Evolutionary conservation across 92 coral and sea anemone species (phyloP).

Genomic region (Phenganax stokvisi): DNA sequence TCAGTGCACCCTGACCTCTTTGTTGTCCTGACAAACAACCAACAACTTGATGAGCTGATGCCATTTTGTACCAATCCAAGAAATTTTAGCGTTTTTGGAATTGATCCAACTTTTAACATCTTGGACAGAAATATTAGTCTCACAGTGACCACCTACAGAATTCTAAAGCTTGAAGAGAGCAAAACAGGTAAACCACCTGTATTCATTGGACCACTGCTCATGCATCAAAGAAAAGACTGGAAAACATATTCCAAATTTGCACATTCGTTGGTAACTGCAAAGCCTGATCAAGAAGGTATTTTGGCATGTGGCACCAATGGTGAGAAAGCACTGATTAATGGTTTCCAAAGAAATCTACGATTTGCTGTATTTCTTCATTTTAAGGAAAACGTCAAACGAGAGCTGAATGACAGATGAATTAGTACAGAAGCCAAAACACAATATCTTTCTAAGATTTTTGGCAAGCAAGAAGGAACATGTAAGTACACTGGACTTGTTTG

Average conservation of each 20-base stretch:
- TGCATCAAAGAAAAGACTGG: slow-evolving; percentile 58
- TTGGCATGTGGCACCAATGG: neutral
- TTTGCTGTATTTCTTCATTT: slow-evolving; percentile 1
- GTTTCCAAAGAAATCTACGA: slow-evolving; percentile 22
- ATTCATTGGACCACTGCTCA: slow-evolving; percentile 48
- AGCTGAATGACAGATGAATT: too few relatives aligned
- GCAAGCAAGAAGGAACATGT: too few relatives aligned
- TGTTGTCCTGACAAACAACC: slow-evolving; percentile 46
- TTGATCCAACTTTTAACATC: slow-evolving; percentile 51
- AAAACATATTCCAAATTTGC: slow-evolving; percentile 49
- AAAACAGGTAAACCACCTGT: slow-evolving; percentile 47
- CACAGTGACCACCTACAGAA: slow-evolving; percentile 48
- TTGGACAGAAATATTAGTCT: slow-evolving; percentile 45
- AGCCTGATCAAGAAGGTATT: slow-evolving; percentile 39
- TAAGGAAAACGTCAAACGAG: too few relatives aligned
- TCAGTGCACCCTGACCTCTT: slow-evolving; percentile 46
- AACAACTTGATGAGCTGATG: slow-evolving; percentile 42
- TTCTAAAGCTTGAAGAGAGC: slow-evolving; percentile 32
- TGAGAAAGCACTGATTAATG: slow-evolving; percentile 40
- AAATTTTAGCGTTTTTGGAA: slow-evolving; percentile 42
- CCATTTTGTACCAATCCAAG: slow-evolving; percentile 51
- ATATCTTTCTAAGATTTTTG: too few relatives aligned
- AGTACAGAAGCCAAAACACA: too few relatives aligned
- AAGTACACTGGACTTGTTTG: too few relatives aligned
- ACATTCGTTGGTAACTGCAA: slow-evolving; percentile 23